Conservation (phyloP, 2,797 vertebrate species). For the Scolopax bukidnonensis region DNA sequence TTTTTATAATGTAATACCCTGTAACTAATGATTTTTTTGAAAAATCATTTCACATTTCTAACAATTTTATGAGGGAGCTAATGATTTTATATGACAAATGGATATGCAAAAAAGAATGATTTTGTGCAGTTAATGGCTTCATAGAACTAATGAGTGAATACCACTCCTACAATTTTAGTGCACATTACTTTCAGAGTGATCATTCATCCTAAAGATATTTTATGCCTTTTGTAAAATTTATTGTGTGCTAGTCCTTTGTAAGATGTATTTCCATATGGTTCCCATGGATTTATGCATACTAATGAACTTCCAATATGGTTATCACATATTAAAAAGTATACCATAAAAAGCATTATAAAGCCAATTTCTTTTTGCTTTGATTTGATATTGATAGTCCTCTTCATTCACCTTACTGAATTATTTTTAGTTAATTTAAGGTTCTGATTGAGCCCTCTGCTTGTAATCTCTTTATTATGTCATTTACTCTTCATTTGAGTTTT, state of each 20-base stretch:
- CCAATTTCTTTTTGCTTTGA: neutral
- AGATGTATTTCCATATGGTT: conserved; percentile 45
- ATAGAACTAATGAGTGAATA: conserved; percentile 66
- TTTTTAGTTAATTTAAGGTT: conserved; percentile 1
- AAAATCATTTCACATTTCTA: conserved; percentile 71
- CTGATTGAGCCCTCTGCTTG: neutral
- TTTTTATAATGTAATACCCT: conserved; percentile 67
- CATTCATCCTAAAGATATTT: conserved; percentile 61
- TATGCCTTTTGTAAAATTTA: conserved; percentile 54
- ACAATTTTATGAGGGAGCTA: conserved; percentile 69
- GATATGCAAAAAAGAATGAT: conserved; percentile 63
- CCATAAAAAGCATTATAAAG: conserved; percentile 19
- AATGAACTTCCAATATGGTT: neutral
- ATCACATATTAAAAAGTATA: conserved; percentile 20
- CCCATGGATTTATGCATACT: conserved; percentile 59
- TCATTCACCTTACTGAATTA: neutral
- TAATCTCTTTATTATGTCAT: neutral
- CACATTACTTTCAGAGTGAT: conserved; percentile 51
- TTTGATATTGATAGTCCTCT: neutral
- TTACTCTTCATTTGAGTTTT: neutral
- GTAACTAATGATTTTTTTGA: conserved; percentile 66
- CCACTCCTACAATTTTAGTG: conserved; percentile 57
- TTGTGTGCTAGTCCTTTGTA: conserved; percentile 47
- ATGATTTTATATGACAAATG: conserved; percentile 74
- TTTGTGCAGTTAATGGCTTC: conserved; percentile 63